These are phyloP conservation scores for Temnothorax curvispinosus DNA, from an alignment of 1,140 invertebrate genomes.

Conservation along the genomic window DNA sequence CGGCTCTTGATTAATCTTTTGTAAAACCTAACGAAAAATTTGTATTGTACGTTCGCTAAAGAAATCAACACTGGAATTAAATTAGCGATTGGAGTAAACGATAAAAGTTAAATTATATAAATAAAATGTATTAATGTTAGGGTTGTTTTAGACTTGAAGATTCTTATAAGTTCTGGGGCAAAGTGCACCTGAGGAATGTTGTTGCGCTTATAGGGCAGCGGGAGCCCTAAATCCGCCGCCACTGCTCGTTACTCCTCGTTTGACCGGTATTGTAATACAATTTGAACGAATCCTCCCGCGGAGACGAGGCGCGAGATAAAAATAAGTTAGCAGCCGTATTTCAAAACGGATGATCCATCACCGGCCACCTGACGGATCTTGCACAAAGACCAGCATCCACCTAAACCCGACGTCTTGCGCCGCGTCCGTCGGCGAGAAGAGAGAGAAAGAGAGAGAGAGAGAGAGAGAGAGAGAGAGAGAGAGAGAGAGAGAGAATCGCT, in stretches of 20 bases:
- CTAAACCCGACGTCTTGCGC: constrained; percentile 54
- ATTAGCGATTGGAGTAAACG: not conserved
- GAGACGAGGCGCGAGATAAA: constrained; percentile 64
- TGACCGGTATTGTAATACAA: constrained; percentile 74
- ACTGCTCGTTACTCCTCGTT: constrained; percentile 71
- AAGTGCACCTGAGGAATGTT: not conserved
- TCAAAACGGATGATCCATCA: constrained; percentile 73
- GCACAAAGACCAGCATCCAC: constrained; percentile 68
- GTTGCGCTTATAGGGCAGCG: constrained; percentile 13
- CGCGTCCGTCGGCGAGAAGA: not conserved
- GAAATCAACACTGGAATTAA: not conserved
- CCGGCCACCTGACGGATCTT: constrained; percentile 67
- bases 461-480: not conserved
- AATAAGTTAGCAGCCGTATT: constrained; percentile 65
- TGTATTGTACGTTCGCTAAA: not conserved
- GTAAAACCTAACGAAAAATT: constrained; percentile 1
- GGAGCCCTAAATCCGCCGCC: constrained; percentile 42
- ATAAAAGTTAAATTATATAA: not conserved
- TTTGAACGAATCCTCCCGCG: constrained; percentile 71
- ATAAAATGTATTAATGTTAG: constrained; percentile 1
- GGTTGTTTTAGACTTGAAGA: not conserved
- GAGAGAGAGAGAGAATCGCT: constrained; percentile 33
- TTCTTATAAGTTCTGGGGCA: not conserved
- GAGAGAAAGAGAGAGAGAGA: not conserved
- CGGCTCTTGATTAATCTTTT: not conserved